A percentile compares a stretch with the other conserved stretches of the same genome.
Conservation (phyloP, 92 coral and sea anemone species). For the Umimayanthus kanabou region DNA sequence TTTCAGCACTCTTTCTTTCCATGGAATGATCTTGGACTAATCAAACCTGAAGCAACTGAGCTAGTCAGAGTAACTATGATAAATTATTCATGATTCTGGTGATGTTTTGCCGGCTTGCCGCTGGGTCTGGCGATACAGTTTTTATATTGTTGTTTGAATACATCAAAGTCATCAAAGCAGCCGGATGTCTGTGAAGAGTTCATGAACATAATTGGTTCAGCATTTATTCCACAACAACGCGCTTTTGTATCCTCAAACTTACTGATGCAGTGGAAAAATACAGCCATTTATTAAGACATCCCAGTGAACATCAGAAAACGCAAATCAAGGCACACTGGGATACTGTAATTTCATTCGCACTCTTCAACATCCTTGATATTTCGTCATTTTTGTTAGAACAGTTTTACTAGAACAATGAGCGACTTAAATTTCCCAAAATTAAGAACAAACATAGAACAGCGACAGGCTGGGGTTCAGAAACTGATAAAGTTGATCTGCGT, state of each 20-base stretch:
- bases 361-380: neutral
- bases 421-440: no score
- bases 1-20: neutral
- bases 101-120: neutral
- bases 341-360: neutral
- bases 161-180: neutral
- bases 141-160: neutral
- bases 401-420: no score
- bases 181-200: neutral
- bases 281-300: neutral
- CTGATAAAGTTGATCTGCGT: no score
- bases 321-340: neutral
- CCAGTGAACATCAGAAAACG: neutral
- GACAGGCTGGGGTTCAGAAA: no score
- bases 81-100: conserved; percentile 40
- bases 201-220: neutral
- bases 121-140: conserved; percentile 21
- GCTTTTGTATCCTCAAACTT: neutral
- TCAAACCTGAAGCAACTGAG: conserved; percentile 6
- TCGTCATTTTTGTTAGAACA: no score
- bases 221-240: neutral
- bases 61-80: conserved; percentile 17
- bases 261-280: neutral
- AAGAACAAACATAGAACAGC: no score
- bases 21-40: neutral